Evolutionary conservation across 1,140 invertebrate genomes (phyloP).

Genomic region (Pogonus chalceus): DNA sequence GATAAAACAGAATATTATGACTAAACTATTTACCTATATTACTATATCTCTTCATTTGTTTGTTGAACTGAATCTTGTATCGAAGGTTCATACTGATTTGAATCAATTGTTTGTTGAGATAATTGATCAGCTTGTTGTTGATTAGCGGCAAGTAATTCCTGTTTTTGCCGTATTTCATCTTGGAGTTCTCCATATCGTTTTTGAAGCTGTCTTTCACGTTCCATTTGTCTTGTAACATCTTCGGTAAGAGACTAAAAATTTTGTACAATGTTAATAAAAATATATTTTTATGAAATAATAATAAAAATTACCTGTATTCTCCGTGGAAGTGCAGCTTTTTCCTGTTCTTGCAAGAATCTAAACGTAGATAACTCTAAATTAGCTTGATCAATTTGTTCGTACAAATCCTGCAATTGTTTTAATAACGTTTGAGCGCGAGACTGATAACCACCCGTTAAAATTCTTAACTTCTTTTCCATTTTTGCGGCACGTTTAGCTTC

Average conservation of each 20-base stretch:
- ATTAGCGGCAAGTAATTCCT: not conserved
- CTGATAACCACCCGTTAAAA: slow-evolving; percentile 86
- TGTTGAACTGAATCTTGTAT: not conserved
- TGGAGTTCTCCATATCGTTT: slow-evolving; percentile 62
- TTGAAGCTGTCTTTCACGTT: slow-evolving; percentile 83
- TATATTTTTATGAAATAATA: slow-evolving; percentile 10
- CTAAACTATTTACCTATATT: no score
- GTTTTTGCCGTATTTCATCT: slow-evolving; percentile 31
- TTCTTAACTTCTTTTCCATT: slow-evolving; percentile 95
- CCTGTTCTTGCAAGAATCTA: slow-evolving; percentile 79
- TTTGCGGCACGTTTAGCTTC: slow-evolving; percentile 94
- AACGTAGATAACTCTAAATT: slow-evolving; percentile 88
- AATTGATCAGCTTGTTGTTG: not conserved
- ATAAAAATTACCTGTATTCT: slow-evolving; percentile 47
- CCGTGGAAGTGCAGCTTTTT: slow-evolving; percentile 81
- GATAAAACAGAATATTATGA: no score
- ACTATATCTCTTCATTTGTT: not conserved
- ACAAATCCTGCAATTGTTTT: slow-evolving; percentile 81
- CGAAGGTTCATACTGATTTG: not conserved
- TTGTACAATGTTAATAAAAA: not conserved
- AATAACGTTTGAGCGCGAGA: slow-evolving; percentile 74
- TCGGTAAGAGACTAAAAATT: slow-evolving; percentile 67
- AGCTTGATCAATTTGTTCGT: slow-evolving; percentile 84
- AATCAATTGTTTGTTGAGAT: not conserved
- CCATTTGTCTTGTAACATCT: slow-evolving; percentile 85